Evolutionary conservation across 1,140 invertebrate species (phyloP).

Genomic region (Aphelenchoides avenae): DNA sequence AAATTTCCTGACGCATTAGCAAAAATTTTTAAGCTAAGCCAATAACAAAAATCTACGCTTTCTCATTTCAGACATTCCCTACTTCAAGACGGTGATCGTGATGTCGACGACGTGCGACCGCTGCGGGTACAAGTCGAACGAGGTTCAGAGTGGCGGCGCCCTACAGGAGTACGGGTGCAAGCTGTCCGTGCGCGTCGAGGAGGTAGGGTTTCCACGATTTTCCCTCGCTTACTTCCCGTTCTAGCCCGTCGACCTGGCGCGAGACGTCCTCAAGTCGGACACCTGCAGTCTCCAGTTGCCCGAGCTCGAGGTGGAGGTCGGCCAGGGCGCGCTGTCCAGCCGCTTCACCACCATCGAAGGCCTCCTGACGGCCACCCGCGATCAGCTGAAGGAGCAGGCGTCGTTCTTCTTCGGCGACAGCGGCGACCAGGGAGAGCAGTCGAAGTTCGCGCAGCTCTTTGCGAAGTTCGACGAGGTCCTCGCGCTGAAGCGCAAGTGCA

Average conservation of each 20-base stretch:
- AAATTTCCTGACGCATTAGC: no score
- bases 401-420: constrained; percentile 56
- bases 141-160: constrained; percentile 88
- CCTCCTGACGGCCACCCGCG: constrained; percentile 63
- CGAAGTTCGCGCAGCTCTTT: constrained; percentile 44
- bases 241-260: constrained; percentile 71
- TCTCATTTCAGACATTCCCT: constrained; percentile 74
- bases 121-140: constrained; percentile 85
- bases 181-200: constrained; percentile 73
- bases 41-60: no score
- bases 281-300: constrained; percentile 81
- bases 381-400: constrained; percentile 52
- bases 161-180: constrained; percentile 77
- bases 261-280: constrained; percentile 93
- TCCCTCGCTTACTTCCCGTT: constrained; percentile 17
- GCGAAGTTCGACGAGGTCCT: constrained; percentile 60
- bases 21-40: no score
- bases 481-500: constrained; percentile 67
- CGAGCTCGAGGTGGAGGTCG: constrained; percentile 81
- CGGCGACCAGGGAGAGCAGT: constrained; percentile 18
- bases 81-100: constrained; percentile 92
- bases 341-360: constrained; percentile 93
- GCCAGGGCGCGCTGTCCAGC: constrained; percentile 77
- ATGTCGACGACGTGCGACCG: constrained; percentile 88
- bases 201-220: constrained; percentile 51